Percentiles rank a stretch among this genome's conserved stretches.
Conservation (phyloP, 2,797 vertebrate species). For the Vireo griseus region DNA sequence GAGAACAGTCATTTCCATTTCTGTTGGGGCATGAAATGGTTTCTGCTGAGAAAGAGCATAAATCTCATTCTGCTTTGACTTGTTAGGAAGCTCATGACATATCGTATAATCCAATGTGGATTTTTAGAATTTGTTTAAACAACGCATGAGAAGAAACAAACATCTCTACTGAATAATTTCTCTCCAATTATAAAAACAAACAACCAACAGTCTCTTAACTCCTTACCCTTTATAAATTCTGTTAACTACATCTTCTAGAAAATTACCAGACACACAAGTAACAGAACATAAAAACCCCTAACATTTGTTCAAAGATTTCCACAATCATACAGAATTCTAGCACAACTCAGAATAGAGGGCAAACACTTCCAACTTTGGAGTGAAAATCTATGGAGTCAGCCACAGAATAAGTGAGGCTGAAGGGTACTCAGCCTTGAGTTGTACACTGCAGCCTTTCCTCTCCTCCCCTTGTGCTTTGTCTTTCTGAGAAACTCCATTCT, state of each 20-base stretch:
- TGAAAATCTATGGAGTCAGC: neutral
- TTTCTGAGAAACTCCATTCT: neutral
- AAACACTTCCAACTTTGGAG: neutral
- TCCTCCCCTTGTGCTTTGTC: neutral
- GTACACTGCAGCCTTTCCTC: neutral
- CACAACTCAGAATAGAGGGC: neutral
- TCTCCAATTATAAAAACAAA: neutral
- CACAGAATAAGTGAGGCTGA: neutral
- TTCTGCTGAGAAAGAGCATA: conserved; percentile 27
- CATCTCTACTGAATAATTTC: neutral
- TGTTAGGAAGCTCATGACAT: conserved; percentile 38
- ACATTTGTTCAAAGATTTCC: neutral
- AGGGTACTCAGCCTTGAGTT: neutral
- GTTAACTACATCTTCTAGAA: neutral
- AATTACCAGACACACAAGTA: neutral
- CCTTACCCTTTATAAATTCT: neutral
- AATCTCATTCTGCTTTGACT: conserved; percentile 50
- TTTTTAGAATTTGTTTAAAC: conserved; percentile 33
- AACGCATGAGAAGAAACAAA: conserved; percentile 23
- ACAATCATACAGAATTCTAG: neutral
- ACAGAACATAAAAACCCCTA: neutral
- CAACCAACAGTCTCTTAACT: neutral
- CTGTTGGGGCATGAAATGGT: conserved; percentile 57
- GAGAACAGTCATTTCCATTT: conserved; percentile 52
- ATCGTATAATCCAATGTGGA: neutral